Evolutionary conservation across 2,797 vertebrate genomes (phyloP).

Genomic region (Ficedula albicollis): DNA sequence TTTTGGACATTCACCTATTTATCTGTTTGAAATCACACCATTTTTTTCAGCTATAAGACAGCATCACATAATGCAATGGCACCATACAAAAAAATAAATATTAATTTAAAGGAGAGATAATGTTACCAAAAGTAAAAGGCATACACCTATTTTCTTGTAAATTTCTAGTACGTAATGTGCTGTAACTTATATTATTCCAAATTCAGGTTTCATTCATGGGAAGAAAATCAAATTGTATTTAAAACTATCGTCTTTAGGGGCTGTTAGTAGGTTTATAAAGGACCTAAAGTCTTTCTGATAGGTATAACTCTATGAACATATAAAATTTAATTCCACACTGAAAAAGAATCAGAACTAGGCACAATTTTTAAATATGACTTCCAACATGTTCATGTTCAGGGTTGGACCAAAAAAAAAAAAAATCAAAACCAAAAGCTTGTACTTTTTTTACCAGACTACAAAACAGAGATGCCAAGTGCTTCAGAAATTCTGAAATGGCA

Average conservation of each 20-base stretch:
- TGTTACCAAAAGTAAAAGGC: background rate
- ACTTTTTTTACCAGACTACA: background rate
- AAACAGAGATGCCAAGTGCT: constrained; percentile 10
- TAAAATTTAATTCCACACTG: background rate
- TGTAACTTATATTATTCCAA: background rate
- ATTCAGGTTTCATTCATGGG: background rate
- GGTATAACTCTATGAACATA: background rate
- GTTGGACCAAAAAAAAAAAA: background rate
- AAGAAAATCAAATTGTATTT: background rate
- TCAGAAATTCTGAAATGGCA: constrained; percentile 48
- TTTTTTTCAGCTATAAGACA: constrained; percentile 6
- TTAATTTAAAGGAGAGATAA: background rate
- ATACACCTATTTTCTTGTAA: background rate
- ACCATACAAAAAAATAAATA: constrained; percentile 2
- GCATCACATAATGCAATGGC: background rate
- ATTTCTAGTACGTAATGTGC: background rate
- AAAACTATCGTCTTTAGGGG: background rate
- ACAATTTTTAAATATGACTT: background rate
- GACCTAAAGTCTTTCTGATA: background rate
- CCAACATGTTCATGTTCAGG: background rate
- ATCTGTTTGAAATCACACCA: background rate
- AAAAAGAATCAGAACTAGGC: background rate
- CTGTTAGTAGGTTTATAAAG: background rate
- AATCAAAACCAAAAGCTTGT: background rate
- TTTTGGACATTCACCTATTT: constrained; percentile 2